phyloP scores from a whole-genome alignment of 1,140 invertebrate genomes.

The Riptortus pedestris region DNA sequence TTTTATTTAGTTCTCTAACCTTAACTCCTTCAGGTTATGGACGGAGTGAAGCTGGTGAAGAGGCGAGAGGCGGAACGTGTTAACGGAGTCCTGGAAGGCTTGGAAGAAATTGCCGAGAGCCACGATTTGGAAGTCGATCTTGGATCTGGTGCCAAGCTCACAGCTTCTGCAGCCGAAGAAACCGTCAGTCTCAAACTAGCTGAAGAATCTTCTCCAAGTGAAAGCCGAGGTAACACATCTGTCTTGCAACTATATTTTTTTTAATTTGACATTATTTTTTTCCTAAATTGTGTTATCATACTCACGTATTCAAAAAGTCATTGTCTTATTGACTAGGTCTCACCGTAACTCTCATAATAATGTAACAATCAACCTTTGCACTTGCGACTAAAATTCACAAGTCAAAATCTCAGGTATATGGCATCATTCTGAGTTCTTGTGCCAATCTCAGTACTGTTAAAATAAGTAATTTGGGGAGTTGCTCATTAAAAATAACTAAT shows the following conservation, averaged over 20 bases:
- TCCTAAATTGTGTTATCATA: background rate
- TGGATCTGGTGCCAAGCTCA: slow-evolving; percentile 52
- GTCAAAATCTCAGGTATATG: too few relatives aligned
- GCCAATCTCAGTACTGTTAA: too few relatives aligned
- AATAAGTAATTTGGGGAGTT: too few relatives aligned
- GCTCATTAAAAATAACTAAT: too few relatives aligned
- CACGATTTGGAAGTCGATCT: slow-evolving; percentile 49
- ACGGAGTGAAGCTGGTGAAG: slow-evolving; percentile 58
- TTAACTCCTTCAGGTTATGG: slow-evolving; percentile 59
- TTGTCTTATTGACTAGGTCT: too few relatives aligned
- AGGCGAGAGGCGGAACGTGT: slow-evolving; percentile 42
- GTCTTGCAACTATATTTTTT: background rate
- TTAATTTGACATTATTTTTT: too few relatives aligned
- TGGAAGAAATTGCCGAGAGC: slow-evolving; percentile 57
- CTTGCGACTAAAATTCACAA: too few relatives aligned
- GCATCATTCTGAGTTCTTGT: too few relatives aligned
- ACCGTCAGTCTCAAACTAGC: slow-evolving; percentile 52
- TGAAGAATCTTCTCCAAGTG: slow-evolving; percentile 11
- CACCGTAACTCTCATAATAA: too few relatives aligned
- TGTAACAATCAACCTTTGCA: too few relatives aligned
- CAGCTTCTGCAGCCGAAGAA: slow-evolving; percentile 49
- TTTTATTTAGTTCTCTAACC: too few relatives aligned
- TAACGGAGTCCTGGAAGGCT: slow-evolving; percentile 48
- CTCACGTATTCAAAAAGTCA: too few relatives aligned
- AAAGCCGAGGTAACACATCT: slow-evolving; percentile 24